phyloP scores from a whole-genome alignment of 2,888 invertebrate species.

The Melanostoma scalare region DNA sequence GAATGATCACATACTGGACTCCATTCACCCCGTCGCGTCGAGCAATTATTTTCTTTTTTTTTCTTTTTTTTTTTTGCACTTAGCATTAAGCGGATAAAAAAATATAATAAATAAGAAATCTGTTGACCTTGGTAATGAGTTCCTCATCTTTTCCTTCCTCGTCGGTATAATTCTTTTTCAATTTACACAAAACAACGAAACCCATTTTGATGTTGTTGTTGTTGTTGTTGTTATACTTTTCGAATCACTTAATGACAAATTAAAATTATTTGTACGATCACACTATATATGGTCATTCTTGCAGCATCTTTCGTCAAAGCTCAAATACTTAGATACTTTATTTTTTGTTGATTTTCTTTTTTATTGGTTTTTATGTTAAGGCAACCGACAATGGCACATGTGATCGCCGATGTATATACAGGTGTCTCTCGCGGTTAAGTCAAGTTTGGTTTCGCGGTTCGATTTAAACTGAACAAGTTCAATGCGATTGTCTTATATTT shows the following conservation, averaged over 20 bases:
- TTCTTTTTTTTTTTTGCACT: constrained; percentile 6
- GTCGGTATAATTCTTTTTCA: constrained; percentile 16
- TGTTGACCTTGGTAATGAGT: constrained; percentile 60
- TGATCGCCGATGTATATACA: neutral
- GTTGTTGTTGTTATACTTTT: neutral
- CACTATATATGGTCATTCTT: constrained; percentile 80
- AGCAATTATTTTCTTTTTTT: constrained; percentile 9
- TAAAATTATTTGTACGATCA: constrained; percentile 80
- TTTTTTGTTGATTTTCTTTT: neutral
- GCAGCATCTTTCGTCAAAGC: constrained; percentile 24
- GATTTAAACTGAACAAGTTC: constrained; percentile 66
- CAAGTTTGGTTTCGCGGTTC: constrained; percentile 49
- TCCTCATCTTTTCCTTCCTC: constrained; percentile 55
- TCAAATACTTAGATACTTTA: constrained; percentile 1
- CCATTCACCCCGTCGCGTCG: neutral
- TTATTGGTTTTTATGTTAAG: neutral
- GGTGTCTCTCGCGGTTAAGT: constrained; percentile 13
- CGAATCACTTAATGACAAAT: constrained; percentile 75
- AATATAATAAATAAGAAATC: constrained; percentile 23
- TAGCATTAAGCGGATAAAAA: constrained; percentile 5
- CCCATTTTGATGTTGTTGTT: constrained; percentile 5
- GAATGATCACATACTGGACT: constrained; percentile 19
- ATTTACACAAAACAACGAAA: neutral
- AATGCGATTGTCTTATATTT: constrained; percentile 52
- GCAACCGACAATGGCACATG: constrained; percentile 18